These are phyloP conservation scores for Monopis laevigella DNA, from an alignment of 2,888 invertebrate species.

Conservation along the genomic window DNA sequence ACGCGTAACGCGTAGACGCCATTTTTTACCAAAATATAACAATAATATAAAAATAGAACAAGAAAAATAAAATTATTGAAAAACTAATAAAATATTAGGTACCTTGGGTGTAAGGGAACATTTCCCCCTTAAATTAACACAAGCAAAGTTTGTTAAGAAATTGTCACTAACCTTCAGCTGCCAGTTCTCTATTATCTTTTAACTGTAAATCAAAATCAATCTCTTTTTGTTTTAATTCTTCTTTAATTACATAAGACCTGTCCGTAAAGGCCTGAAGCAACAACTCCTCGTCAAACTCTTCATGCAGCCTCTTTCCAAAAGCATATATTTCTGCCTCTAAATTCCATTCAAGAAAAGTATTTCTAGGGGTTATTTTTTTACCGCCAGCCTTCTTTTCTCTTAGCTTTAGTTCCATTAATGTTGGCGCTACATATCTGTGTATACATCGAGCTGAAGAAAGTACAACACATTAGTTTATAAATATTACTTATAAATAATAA, in stretches of 20 bases:
- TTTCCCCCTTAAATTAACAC: constrained; percentile 3
- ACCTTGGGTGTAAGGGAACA: too few relatives aligned
- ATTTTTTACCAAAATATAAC: too few relatives aligned
- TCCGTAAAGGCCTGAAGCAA: constrained; percentile 83
- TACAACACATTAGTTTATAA: background rate
- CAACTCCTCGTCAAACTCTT: constrained; percentile 77
- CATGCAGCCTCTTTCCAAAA: constrained; percentile 85
- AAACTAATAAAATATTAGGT: too few relatives aligned
- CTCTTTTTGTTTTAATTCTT: constrained; percentile 73
- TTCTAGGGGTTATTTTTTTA: constrained; percentile 60
- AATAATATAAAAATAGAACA: too few relatives aligned
- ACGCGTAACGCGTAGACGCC: too few relatives aligned
- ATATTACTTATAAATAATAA: background rate
- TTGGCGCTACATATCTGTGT: constrained; percentile 76
- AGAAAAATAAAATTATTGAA: too few relatives aligned
- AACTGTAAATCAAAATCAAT: constrained; percentile 75
- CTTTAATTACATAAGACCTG: constrained; percentile 77
- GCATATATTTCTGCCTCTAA: constrained; percentile 87
- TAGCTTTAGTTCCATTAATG: constrained; percentile 68
- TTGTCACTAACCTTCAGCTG: constrained; percentile 66
- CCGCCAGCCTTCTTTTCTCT: constrained; percentile 69
- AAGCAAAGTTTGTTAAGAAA: too few relatives aligned
- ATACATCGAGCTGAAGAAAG: constrained; percentile 24
- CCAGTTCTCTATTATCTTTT: constrained; percentile 74
- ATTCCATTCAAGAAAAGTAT: constrained; percentile 85